Evolutionary conservation across 2,888 invertebrate species (phyloP), one percentile per base, ranked within the genome.

Genomic region (Eupithecia exiguata): DNA sequence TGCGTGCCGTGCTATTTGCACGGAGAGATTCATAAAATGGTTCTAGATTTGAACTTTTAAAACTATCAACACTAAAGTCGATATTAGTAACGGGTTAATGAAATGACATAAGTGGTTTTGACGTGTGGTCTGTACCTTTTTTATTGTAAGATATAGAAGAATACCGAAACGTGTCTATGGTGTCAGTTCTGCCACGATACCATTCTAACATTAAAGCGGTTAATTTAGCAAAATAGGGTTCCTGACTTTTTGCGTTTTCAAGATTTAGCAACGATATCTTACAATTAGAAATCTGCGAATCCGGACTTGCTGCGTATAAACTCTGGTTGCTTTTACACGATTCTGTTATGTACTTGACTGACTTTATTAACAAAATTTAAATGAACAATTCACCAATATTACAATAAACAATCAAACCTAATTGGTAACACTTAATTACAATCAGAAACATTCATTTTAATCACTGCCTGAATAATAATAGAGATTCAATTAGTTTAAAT

Each of bases 371-470:
- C 53, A 53, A 53, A 53, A n/a, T 21, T n/a, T 9, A 49, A n/a
- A 49, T 49, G 49, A 49, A 49, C 49, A 21, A 53, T 53, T 53
- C 53, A 53, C 53, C 53, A 53, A n/a, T 53, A n/a, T 9, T 21
- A 53, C 10, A 53, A 53, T 21, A 53, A 10, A 53, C 53, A 53
- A 3, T 21, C 10, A 9, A 21, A 49, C n/a, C 49, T 5, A 49
- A 21, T 53, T 53, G 10, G 53, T 10, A 53, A 53, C 53, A 53
- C 53, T 53, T 53, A 21, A 53, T 53, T 53, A 53, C 53, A 53
- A 21, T 10, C 21, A 21, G 53, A 53, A 21, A 53, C 53, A 21
- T 53, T 53, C 53, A 53, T 53, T 53, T 53, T 53, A 53, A 53
- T 53, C 53, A 53, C 53, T 10, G 21, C 53, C 53, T 53, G 53